A percentile compares a stretch with the other conserved stretches of the same genome.
These are phyloP conservation scores for Alectura lathami DNA, from an alignment of 2,113 vertebrate genomes.

Conservation along the genomic window DNA sequence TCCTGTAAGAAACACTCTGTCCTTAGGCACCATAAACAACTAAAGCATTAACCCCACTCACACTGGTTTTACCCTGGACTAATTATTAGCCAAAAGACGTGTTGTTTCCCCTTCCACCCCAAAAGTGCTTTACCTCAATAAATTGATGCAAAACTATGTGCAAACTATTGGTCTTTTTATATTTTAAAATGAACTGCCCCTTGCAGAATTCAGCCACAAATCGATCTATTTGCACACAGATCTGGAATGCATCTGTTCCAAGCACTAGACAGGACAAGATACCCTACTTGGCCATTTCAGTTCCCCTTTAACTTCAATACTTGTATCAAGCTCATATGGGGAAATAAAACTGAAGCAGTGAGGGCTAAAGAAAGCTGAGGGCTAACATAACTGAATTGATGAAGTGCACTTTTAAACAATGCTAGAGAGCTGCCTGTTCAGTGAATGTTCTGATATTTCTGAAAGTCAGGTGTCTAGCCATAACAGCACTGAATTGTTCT, in stretches of 20 bases:
- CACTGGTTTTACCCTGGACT: neutral
- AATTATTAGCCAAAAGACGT: neutral
- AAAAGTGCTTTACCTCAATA: neutral
- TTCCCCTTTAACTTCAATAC: neutral
- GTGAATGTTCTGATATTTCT: neutral
- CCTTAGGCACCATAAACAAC: neutral
- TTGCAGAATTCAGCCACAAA: constrained; percentile 4
- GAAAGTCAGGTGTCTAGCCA: neutral
- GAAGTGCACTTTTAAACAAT: neutral
- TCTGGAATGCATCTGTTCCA: neutral
- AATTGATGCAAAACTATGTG: constrained; percentile 11
- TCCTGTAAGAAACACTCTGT: constrained; percentile 57
- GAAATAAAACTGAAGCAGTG: neutral
- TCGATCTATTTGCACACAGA: constrained; percentile 25
- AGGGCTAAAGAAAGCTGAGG: neutral
- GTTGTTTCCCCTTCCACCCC: neutral
- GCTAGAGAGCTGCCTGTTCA: neutral
- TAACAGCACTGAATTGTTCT: neutral
- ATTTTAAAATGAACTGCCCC: neutral
- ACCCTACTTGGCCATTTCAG: neutral
- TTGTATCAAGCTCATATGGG: neutral
- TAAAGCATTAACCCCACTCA: neutral
- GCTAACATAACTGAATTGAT: neutral
- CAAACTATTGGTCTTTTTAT: neutral
- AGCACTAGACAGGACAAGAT: neutral